Base-by-base conservation (phyloP, 2,113 vertebrate species). In the Chelonoidis abingdonii region DNA sequence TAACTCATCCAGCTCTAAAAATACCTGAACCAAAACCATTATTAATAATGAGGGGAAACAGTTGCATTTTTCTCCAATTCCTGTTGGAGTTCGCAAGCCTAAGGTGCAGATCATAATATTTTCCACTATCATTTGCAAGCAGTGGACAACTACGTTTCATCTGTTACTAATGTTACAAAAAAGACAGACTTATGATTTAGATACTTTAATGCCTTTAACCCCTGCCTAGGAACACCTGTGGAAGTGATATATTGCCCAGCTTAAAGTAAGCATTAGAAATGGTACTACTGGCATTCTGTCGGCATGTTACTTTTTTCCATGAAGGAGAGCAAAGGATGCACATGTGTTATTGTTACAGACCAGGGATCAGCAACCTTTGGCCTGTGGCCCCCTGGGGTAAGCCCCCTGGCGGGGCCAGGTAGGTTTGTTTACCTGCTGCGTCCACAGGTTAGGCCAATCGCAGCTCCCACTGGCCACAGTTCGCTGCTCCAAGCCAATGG, bases 41-140 rank as follows among this genome's bases (percentile, higher is more conserved):
- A 7, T 19, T 49, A 1, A 16, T 2, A 5, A 35, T 2, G 35
- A 11, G 10, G 65, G n/a, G 6, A 53, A 31, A 29, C 3, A 8
- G 12, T 5, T 35, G 3, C 2, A 2, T 10, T 5, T 25, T 31
- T 54, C 44, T 49, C 4, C 0, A 2, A 1, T 22, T 24, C 25
- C 35, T 17, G 17, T 50, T 75, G 14, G 86, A 19, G 31, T 9
- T 50, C 6, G 52, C 17, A 57, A 19, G 24, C 31, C 4, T 21
- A 25, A 2, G 41, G 31, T 50, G 24, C 49, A 12, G 25, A 13
- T 65, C 62, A 65, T 8, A 3, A 2, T 69, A 2, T 3, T 84
- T 56, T 41, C 25, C 24, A 1, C 31, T 13, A 1, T 5, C 13
- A 1, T 6, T 69, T 41, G 38, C 31, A 3, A 31, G 25, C 35